Base-by-base conservation (phyloP, 2,113 vertebrate genomes). In the Neoarius graeffei region DNA sequence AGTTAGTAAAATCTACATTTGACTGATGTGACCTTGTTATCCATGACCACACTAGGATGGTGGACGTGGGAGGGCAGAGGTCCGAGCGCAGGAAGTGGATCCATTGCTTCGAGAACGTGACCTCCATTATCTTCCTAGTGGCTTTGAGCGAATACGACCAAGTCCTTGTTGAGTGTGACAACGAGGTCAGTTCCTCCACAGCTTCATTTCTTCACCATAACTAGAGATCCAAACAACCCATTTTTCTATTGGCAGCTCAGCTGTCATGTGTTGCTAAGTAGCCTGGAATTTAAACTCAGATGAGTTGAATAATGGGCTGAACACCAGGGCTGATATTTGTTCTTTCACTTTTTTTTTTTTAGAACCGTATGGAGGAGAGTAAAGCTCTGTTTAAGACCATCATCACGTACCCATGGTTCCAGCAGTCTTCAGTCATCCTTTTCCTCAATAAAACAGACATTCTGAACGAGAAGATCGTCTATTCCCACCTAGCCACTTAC, bases 21-120 rank as follows among this genome's bases (percentile, higher is more conserved):
- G 62, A 62, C 19, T 57, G n/a, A 10, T 30, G 30, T 83, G 62
- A 62, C 30, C 81, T 35, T 30, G 35, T 60, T 81, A 17, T 85
- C 6, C 25, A 81, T 82, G 67, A 64, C 27, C 64, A 74, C 35
- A 13, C 54, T 95, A 99, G 98, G 95, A 99, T 99, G 98, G 98
- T 99, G 93, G 98, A 99, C 91, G 98, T 99, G n/a, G 98, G 98
- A 87, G 98, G 98, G 91, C 98, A 99, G 71, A 96, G 98, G 93
- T 99, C 98, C 79, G 98, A 99, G 93, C 95, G 98, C 94, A 97
- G 98, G 94, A 99, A 99, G 96, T 99, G 98, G 98, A 99, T 99
- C 95, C 98, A 99, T 94, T 99, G 98, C 95, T 99, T 99, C 93
- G 98, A 99, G 96, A 99, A 98, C 7, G 98, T 99, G 92, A 99